Conservation (phyloP, 30 jellyfish, hydroid and myxozoan species). For the Clytia hemisphaerica region DNA sequence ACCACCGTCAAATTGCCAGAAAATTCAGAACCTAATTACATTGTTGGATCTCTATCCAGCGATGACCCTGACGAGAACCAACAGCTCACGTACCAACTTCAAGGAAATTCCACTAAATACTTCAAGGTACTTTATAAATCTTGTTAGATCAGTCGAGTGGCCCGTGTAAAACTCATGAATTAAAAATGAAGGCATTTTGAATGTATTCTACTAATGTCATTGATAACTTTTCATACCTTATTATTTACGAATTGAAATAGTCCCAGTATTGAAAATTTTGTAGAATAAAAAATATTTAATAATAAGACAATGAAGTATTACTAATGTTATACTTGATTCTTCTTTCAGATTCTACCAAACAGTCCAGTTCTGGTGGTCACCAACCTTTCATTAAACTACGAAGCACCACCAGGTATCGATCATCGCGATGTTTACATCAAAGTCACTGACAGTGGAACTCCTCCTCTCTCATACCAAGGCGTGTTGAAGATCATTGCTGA, state of each 20-base stretch:
- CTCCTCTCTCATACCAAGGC: slow-evolving; percentile 33
- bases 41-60: slow-evolving; percentile 49
- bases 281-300: not conserved
- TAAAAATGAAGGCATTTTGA: no score
- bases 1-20: slow-evolving; percentile 27
- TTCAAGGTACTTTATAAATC: not conserved
- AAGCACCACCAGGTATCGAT: slow-evolving; percentile 44
- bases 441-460: slow-evolving; percentile 55
- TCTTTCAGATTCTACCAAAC: not conserved
- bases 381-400: slow-evolving; percentile 54
- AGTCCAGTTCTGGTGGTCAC: slow-evolving; percentile 39
- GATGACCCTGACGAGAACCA: slow-evolving; percentile 69
- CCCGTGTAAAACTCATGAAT: no score
- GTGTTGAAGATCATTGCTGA: slow-evolving; percentile 34
- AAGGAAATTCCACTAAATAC: slow-evolving; percentile 3
- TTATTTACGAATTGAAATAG: no score
- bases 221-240: no score
- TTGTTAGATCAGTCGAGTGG: no score
- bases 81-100: slow-evolving; percentile 24
- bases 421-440: slow-evolving; percentile 24
- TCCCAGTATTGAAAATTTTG: not conserved
- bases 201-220: no score
- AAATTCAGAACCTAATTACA: slow-evolving; percentile 48
- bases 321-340: not conserved
- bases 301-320: not conserved